A percentile compares a stretch with the other conserved stretches of the same genome.
Evolutionary conservation across 2,888 invertebrate genomes (phyloP).

Genomic region (Argyresthia goedartella): DNA sequence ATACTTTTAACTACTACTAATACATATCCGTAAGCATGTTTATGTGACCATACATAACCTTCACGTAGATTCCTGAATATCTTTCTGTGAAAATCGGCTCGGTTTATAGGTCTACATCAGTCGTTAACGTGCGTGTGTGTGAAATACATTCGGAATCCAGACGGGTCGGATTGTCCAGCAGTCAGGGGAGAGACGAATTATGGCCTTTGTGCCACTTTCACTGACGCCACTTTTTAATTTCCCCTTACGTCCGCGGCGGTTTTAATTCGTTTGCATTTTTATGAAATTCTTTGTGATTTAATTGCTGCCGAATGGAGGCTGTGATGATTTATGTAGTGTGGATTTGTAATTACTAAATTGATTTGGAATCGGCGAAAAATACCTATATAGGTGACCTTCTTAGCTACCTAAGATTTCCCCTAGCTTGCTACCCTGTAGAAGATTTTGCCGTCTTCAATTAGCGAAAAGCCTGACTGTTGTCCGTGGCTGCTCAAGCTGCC

Average conservation of each 20-base stretch:
- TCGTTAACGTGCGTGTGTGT: no score
- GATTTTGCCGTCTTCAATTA: no score
- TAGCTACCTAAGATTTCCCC: no score
- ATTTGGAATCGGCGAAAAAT: neutral
- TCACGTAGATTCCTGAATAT: no score
- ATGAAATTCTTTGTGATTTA: slow-evolving; percentile 35
- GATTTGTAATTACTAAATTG: neutral
- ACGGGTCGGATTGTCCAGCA: slow-evolving; percentile 33
- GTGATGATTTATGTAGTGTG: neutral
- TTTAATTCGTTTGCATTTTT: slow-evolving; percentile 59
- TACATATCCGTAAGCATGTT: no score
- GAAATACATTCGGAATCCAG: slow-evolving; percentile 28
- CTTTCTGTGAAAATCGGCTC: no score
- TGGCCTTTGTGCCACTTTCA: slow-evolving; percentile 60
- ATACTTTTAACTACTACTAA: no score
- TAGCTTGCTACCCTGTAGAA: no score
- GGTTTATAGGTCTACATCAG: neutral
- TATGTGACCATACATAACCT: no score
- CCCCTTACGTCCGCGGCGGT: slow-evolving; percentile 44
- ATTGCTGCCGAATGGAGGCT: neutral
- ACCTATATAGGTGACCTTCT: no score
- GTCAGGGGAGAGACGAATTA: slow-evolving; percentile 57
- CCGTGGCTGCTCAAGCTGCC: no score
- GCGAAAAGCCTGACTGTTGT: no score
- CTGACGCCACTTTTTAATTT: slow-evolving; percentile 56